These are phyloP conservation scores for Ectropis grisescens DNA, from an alignment of 1,140 invertebrate species.

Conservation along the genomic window DNA sequence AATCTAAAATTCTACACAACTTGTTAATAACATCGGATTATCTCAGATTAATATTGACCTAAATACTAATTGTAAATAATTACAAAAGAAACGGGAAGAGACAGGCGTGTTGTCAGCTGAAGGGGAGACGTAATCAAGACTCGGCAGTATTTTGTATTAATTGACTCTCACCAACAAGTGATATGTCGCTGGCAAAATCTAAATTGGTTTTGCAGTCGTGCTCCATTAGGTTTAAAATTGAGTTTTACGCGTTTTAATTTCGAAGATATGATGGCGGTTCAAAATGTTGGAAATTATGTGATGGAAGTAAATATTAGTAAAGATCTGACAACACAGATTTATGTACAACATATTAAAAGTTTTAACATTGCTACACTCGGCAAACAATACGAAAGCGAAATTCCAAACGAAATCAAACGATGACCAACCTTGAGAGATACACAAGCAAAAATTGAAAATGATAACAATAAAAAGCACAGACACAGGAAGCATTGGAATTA, in stretches of 20 bases:
- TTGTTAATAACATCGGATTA: constrained; percentile 45
- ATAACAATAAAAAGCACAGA: constrained; percentile 9
- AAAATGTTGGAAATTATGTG: too few relatives aligned
- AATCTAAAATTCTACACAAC: constrained; percentile 42
- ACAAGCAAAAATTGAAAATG: constrained; percentile 16
- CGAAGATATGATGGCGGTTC: too few relatives aligned
- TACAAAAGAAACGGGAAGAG: constrained; percentile 30
- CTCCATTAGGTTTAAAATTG: too few relatives aligned
- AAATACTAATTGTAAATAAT: constrained; percentile 46
- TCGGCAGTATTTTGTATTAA: too few relatives aligned
- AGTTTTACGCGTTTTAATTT: too few relatives aligned
- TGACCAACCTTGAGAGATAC: constrained; percentile 62
- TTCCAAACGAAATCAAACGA: constrained; percentile 15
- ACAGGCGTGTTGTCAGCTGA: constrained; percentile 39
- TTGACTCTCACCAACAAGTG: constrained; percentile 57
- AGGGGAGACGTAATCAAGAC: too few relatives aligned
- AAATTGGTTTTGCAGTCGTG: too few relatives aligned
- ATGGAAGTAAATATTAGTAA: too few relatives aligned
- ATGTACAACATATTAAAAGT: constrained; percentile 35
- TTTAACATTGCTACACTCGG: constrained; percentile 59
- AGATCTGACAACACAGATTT: constrained; percentile 47
- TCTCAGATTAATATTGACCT: constrained; percentile 33
- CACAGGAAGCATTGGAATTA: constrained; percentile 8
- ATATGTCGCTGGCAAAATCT: constrained; percentile 58
- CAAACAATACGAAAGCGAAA: constrained; percentile 6